Conservation (phyloP, 2,113 vertebrate species). For the Tragelaphus buxtoni region DNA sequence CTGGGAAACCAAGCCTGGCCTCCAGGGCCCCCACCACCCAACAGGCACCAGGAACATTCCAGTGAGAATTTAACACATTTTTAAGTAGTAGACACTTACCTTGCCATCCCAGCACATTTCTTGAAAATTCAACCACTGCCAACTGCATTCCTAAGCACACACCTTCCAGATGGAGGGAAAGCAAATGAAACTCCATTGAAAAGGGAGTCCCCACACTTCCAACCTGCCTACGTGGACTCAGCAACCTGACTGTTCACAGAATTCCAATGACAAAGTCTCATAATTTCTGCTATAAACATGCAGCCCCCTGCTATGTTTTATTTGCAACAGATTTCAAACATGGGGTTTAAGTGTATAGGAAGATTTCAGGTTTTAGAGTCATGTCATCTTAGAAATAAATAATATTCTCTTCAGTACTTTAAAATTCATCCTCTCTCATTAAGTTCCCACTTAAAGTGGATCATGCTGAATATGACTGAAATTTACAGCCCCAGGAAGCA, state of each 20-base stretch:
- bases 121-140: constrained; percentile 94
- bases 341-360: not conserved
- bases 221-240: not conserved
- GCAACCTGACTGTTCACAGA: not conserved
- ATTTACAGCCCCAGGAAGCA: not conserved
- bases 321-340: not conserved
- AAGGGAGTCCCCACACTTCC: not conserved
- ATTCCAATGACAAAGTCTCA: not conserved
- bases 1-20: not conserved
- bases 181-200: not conserved
- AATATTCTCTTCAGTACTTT: not conserved
- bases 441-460: not conserved
- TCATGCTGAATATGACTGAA: constrained; percentile 16
- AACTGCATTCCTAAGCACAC: constrained; percentile 98
- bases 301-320: not conserved
- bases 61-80: not conserved
- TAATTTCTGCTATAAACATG: not conserved
- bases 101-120: constrained; percentile 89
- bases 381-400: not conserved
- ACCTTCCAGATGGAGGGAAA: constrained; percentile 79
- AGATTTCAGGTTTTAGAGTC: not conserved
- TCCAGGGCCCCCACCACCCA: not conserved
- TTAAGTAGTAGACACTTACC: constrained; percentile 77
- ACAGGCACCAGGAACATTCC: accelerated
- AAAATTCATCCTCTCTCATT: not conserved